Base-by-base conservation (phyloP, 2,113 vertebrate genomes). In the Tenrec ecaudatus region DNA sequence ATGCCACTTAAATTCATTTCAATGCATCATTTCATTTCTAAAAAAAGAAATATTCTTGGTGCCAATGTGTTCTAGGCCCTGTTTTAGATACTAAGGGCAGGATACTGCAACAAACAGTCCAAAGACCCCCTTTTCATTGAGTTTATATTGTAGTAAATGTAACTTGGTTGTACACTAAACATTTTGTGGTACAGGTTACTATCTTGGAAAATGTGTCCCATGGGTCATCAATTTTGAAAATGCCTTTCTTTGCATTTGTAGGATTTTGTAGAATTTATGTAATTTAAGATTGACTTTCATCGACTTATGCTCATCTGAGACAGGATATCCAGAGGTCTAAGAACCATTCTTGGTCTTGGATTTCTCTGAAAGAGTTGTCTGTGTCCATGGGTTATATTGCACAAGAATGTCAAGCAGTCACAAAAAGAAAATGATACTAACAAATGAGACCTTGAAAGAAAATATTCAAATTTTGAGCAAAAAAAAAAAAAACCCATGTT, bases 391-490 rank as follows among this genome's bases (percentile, higher is more conserved):
- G 43, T 64, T 36, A 23, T 62, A 77, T 62, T 90, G 88, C 58
- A 90, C 36, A 85, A 43, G 90, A 94, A 73, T 60, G 12, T 33
- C 40, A 86, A 81, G 23, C 53, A 25, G 58, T 57, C 57, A 90
- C 66, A 69, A 17, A 85, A 57, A 89, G 7, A 36, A 94, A 92
- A 83, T 9, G 11, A 77, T 83, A 58, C 77, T 58, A 58, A 78
- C 11, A 88, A 68, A 22, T 88, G 76, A 69, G 36, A 94, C 19
- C 7, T 81, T 66, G 58, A 93, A 82, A 23, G 86, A 93, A 92
- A 80, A 12, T 76, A 22, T 92, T 90, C 16, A 53, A 3, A 68
- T 66, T 75, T 53, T 84, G 10, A 27, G 33, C 7, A 90, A 94
- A 68, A 80, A 43, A 85, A n/a, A n/a, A 40, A 40, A 4, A 4